phyloP scores from a whole-genome alignment of 2,113 vertebrate genomes.

The Sinocyclocheilus anshuiensis region DNA sequence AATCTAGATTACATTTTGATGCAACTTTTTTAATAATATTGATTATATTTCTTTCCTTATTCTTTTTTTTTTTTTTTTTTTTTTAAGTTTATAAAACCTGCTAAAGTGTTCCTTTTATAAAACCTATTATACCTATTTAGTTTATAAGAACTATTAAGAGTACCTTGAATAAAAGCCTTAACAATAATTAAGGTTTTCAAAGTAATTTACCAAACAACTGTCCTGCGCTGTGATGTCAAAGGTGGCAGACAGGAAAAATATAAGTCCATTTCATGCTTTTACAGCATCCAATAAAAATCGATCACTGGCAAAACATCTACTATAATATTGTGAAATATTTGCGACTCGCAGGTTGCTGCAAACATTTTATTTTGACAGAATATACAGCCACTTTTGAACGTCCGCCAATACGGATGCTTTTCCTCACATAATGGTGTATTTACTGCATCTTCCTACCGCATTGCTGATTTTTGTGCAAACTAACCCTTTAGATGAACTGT shows the following conservation, averaged over 20 bases:
- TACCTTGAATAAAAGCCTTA: neutral
- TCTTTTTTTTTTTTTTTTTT: neutral
- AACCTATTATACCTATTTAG: too few relatives aligned
- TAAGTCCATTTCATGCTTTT: constrained; percentile 2
- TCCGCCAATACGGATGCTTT: neutral
- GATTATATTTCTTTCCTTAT: too few relatives aligned
- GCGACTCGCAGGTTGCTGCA: neutral
- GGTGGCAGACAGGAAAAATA: neutral
- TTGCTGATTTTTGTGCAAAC: neutral
- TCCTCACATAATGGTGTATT: neutral
- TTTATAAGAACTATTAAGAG: neutral
- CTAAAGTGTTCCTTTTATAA: too few relatives aligned
- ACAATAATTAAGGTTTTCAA: neutral
- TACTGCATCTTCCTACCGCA: neutral
- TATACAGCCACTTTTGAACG: neutral
- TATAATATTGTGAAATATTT: neutral
- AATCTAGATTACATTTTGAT: too few relatives aligned
- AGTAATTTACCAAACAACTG: neutral
- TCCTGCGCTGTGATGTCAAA: neutral
- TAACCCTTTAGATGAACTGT: neutral
- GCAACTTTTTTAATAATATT: too few relatives aligned
- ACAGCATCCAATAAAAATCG: neutral
- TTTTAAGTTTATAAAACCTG: neutral
- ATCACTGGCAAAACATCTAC: neutral
- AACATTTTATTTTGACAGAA: neutral